Conservation (phyloP, 2,888 invertebrate species). For the Euzophera pinguis region DNA sequence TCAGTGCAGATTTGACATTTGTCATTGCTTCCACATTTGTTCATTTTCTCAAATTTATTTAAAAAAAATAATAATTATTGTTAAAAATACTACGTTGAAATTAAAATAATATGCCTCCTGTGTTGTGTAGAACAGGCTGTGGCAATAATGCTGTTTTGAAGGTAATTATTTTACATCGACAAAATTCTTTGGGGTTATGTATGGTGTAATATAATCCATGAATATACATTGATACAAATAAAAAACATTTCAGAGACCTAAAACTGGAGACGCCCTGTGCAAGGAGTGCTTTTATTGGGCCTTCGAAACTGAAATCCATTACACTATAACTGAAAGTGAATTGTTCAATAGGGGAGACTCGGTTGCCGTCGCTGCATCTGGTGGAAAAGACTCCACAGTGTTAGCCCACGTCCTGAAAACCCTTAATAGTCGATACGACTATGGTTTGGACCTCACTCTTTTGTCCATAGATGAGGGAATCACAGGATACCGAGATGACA, state of each 20-base stretch:
- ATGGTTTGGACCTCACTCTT: conserved; percentile 92
- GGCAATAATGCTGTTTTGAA: conserved; percentile 88
- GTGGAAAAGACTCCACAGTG: conserved; percentile 98
- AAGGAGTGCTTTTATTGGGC: conserved; percentile 96
- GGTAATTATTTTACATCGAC: conserved; percentile 63
- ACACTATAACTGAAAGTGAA: conserved; percentile 89
- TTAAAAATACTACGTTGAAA: no score
- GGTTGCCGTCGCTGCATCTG: conserved; percentile 96
- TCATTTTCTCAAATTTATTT: no score
- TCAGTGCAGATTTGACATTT: no score
- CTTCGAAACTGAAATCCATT: conserved; percentile 97
- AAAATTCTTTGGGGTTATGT: conserved; percentile 15
- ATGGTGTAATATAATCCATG: no score
- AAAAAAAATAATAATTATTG: no score
- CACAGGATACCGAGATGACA: conserved; percentile 96
- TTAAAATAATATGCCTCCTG: conserved; percentile 82
- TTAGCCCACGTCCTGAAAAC: conserved; percentile 95
- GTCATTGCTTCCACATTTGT: no score
- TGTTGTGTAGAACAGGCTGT: conserved; percentile 84
- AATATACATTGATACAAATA: conserved; percentile 10
- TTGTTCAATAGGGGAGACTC: conserved; percentile 91
- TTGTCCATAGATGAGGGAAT: conserved; percentile 99
- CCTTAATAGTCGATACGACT: conserved; percentile 93
- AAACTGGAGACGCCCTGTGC: conserved; percentile 94
- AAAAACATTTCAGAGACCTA: conserved; percentile 84